Base-by-base conservation (phyloP, 2,113 vertebrate species). In the Catharus bicknelli region DNA sequence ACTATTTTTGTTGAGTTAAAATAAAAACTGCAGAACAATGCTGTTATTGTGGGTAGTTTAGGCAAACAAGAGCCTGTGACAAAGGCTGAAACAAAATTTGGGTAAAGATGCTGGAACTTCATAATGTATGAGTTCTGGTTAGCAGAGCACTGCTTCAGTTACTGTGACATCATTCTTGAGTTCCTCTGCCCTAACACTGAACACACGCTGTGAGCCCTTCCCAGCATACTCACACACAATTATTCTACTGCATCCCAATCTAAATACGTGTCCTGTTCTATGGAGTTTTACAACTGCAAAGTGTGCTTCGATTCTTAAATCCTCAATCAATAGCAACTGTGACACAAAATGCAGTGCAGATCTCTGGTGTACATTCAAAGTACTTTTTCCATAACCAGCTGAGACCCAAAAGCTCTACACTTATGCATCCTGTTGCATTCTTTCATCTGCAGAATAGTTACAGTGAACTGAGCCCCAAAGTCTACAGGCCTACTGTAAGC, bases 161-260 rank as follows among this genome's bases (percentile, higher is more conserved):
- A 63, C 53, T 36, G 45, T 1, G 2, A 53, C 17, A 7, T 16
- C 1, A 4, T n/a, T 82, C 22, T 27, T 20, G 20, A 75, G 42
- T 19, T 89, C 42, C 66, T 88, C 51, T 83, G n/a, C 51, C 50
- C 68, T 32, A 63, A 58, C 34, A 25, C 9, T 10, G 36, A 45
- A 32, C 16, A 29, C 47, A 8, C 0, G 0, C 40, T 42, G 47
- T 20, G 30, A 9, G 12, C 23, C 38, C 13, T 77, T 83, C 72
- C 57, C 38, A 61, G 40, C 36, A 48, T 6, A 58, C 10, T 13
- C 42, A 40, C 27, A 12, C 1, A 1, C 2, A 2, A 15, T 64
- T 48, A 38, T 66, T 42, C 32, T 45, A 10, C 64, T 7, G 3
- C 2, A 1, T 66, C 45, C 23, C 62, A 45, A 1, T 14, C 32